Base-by-base conservation (phyloP, 2,888 invertebrate genomes). In the Icerya purchasi region DNA sequence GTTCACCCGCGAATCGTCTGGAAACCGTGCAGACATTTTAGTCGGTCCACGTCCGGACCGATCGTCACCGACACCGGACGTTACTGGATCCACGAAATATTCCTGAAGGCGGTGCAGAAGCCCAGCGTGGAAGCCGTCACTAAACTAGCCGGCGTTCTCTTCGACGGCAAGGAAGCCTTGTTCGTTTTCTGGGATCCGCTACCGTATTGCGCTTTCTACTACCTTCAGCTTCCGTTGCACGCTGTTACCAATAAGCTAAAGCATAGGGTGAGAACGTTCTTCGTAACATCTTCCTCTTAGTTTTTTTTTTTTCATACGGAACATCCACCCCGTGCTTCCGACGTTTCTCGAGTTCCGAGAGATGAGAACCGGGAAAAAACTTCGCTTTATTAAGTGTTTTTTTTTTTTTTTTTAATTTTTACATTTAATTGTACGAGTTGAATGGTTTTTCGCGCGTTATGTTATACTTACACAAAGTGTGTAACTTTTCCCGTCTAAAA, bases 101-200 rank as follows among this genome's bases (percentile, higher is more conserved):
- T 81, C 2, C 67, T 75, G 58, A 73, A 69, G 60, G 72, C 73
- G 53, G 66, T 77, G 51, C 72, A 73, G 57, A 72, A 74, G 64
- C 74, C 76, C 5, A 69, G 73, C 3, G 67, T 75, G 3, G 73
- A 74, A 64, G 71, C 74, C 1, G 76, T 82, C 3, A 77, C 78
- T 21, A 78, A 79, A 67, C 69, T 82, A 55, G 72, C 82, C 66
- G 79, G 81, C 50, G 81, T 81, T 0, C 81, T 84, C 50, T 69
- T 86, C 65, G 85, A 86, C 67, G 85, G 84, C 65, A 76, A 84
- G 51, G 86, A 88, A 68, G 86, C 85, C 0, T 73, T 88, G 1
- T 88, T 88, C 68, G 78, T 82, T 3, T 83, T 82, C 68, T 87
- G 87, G 87, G 88, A 88, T 69, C 88, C 88, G 3, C 69, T 88